Evolutionary conservation across 1,140 invertebrate species (phyloP).

Genomic region (Temnothorax longispinosus): DNA sequence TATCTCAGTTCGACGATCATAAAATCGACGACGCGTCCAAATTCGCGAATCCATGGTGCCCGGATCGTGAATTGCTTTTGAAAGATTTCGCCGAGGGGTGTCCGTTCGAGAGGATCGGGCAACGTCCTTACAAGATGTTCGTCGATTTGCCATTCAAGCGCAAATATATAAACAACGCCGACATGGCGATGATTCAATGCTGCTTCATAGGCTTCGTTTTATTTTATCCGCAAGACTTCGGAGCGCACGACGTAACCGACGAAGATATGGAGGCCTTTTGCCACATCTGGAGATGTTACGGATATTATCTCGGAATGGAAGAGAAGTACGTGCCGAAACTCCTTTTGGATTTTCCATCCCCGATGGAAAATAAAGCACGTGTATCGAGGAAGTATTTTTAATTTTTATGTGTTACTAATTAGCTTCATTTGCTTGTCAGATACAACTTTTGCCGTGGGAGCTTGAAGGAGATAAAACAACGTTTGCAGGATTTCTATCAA

Average conservation of each 20-base stretch:
- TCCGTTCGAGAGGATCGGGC: conserved; percentile 62
- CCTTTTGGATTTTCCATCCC: not conserved
- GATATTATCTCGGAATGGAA: conserved; percentile 92
- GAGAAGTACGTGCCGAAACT: conserved; percentile 87
- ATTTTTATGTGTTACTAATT: too few relatives aligned
- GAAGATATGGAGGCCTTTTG: conserved; percentile 90
- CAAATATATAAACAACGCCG: conserved; percentile 88
- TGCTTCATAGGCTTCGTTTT: conserved; percentile 92
- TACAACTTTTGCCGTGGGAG: conserved; percentile 87
- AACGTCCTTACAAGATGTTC: conserved; percentile 82
- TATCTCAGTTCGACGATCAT: conserved; percentile 68
- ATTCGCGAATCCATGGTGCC: conserved; percentile 85
- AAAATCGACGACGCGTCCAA: conserved; percentile 69
- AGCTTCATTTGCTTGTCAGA: conserved; percentile 58
- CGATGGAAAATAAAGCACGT: not conserved
- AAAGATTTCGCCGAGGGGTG: conserved; percentile 71
- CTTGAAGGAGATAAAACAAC: conserved; percentile 80
- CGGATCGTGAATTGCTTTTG: conserved; percentile 62
- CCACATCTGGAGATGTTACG: conserved; percentile 93
- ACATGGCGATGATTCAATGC: conserved; percentile 92
- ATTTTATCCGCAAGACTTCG: conserved; percentile 88
- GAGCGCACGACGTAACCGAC: conserved; percentile 85
- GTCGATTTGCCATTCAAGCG: conserved; percentile 83
- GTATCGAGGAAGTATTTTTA: not conserved
- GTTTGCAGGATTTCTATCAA: conserved; percentile 81